Conservation (phyloP, 30 jellyfish, hydroid and myxozoan species). For the Aurelia sp. region DNA sequence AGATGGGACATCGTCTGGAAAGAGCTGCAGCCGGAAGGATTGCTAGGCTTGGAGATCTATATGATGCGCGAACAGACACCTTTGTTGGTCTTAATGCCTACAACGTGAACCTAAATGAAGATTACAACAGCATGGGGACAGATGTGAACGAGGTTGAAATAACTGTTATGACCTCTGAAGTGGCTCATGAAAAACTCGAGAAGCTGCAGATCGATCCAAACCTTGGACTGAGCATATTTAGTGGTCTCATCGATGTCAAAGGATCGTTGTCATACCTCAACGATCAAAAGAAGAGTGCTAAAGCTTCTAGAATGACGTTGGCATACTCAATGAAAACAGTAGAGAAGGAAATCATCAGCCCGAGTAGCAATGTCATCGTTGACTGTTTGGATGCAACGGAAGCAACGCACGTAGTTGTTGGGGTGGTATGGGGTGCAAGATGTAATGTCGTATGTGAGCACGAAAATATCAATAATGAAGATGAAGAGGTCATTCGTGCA, state of each 20-base stretch:
- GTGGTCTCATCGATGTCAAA: constrained; percentile 41
- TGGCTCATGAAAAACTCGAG: constrained; percentile 33
- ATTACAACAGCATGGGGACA: no score
- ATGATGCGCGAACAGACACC: constrained; percentile 16
- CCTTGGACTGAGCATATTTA: constrained; percentile 51
- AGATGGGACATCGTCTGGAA: no score
- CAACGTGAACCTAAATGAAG: no score
- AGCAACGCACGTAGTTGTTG: constrained; percentile 74
- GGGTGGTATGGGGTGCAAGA: constrained; percentile 80
- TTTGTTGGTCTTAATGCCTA: not conserved
- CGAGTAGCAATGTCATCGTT: constrained; percentile 26
- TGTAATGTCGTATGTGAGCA: constrained; percentile 60
- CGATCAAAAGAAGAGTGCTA: constrained; percentile 45
- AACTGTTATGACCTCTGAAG: no score
- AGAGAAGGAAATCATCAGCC: constrained; percentile 53
- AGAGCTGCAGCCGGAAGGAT: constrained; percentile 43
- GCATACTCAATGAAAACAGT: constrained; percentile 42
- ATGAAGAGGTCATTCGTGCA: constrained; percentile 28
- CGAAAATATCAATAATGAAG: constrained; percentile 27
- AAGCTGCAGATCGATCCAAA: constrained; percentile 59
- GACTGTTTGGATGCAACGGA: constrained; percentile 20
- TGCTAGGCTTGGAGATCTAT: constrained; percentile 31
- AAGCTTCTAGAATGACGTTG: constrained; percentile 43
- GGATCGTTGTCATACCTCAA: constrained; percentile 68
- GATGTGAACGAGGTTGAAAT: no score